Evolutionary conservation across 2,888 invertebrate genomes (phyloP).

Genomic region (Apamea monoglypha): DNA sequence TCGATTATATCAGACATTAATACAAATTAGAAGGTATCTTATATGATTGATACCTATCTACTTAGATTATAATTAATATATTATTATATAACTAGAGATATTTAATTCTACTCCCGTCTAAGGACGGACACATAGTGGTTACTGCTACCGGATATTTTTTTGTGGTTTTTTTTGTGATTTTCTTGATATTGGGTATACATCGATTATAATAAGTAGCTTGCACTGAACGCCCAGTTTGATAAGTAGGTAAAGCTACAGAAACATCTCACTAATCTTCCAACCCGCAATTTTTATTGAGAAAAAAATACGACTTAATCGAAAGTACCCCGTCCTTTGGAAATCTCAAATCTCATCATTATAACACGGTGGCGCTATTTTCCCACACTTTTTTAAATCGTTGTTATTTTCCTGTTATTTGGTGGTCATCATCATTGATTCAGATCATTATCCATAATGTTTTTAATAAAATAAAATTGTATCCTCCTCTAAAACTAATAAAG

Average conservation of each 20-base stretch:
- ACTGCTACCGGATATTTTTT: slow-evolving; percentile 45
- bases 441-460: slow-evolving; percentile 24
- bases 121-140: slow-evolving; percentile 52
- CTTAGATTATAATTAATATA: slow-evolving; percentile 27
- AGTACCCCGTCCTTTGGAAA: slow-evolving; percentile 27
- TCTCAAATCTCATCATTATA: slow-evolving; percentile 39
- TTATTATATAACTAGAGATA: slow-evolving; percentile 44
- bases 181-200: slow-evolving; percentile 38
- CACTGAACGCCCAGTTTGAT: background rate
- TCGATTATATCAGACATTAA: slow-evolving; percentile 41
- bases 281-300: slow-evolving; percentile 7
- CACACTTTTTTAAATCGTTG: slow-evolving; percentile 30
- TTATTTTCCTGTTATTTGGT: slow-evolving; percentile 40
- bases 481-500: slow-evolving; percentile 5
- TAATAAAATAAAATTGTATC: slow-evolving; percentile 34
- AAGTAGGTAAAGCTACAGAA: slow-evolving; percentile 34
- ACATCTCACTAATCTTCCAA: slow-evolving; percentile 48
- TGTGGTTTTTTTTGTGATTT: slow-evolving; percentile 21
- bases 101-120: slow-evolving; percentile 53
- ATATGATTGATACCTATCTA: slow-evolving; percentile 50
- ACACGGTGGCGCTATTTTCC: slow-evolving; percentile 16
- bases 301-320: slow-evolving; percentile 31
- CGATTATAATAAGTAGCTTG: slow-evolving; percentile 25
- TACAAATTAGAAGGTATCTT: slow-evolving; percentile 47
- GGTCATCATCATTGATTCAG: slow-evolving; percentile 35